These are phyloP conservation scores for Probaryconus sp. DNA, from an alignment of 1,140 invertebrate species.

Conservation along the genomic window DNA sequence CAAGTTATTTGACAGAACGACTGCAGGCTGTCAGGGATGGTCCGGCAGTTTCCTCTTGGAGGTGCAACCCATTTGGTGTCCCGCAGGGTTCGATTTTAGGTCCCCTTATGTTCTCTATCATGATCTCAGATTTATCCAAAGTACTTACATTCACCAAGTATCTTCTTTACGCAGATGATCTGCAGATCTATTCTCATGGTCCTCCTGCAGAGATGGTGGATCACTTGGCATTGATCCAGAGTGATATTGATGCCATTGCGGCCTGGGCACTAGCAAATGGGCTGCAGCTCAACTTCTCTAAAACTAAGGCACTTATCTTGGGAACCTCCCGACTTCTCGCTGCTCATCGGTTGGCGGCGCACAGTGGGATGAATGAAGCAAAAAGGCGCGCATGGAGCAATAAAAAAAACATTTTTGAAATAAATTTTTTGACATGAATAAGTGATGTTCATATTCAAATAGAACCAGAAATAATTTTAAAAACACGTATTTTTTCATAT, in stretches of 20 bases:
- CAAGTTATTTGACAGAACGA: background rate
- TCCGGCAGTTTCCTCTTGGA: background rate
- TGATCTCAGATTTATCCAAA: background rate
- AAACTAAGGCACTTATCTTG: background rate
- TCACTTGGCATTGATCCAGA: too few species aligned
- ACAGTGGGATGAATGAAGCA: too few species aligned
- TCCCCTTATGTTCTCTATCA: background rate
- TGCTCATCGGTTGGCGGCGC: too few species aligned
- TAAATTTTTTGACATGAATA: too few species aligned
- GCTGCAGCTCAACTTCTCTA: background rate
- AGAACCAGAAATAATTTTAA: too few species aligned
- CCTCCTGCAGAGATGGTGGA: background rate
- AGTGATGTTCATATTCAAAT: too few species aligned
- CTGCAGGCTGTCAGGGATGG: background rate
- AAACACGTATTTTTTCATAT: too few species aligned
- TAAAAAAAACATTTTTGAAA: too few species aligned
- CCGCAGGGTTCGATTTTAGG: conserved; percentile 6
- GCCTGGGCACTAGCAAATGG: background rate
- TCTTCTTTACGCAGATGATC: background rate
- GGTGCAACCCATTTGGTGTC: background rate
- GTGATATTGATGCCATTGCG: background rate
- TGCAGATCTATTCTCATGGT: background rate
- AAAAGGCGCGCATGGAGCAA: too few species aligned
- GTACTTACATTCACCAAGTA: background rate
- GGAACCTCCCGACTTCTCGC: background rate